Evolutionary conservation across 2,888 invertebrate species (phyloP), one percentile per base, ranked within the genome.

Genomic region (Allophyes oxyacanthae): DNA sequence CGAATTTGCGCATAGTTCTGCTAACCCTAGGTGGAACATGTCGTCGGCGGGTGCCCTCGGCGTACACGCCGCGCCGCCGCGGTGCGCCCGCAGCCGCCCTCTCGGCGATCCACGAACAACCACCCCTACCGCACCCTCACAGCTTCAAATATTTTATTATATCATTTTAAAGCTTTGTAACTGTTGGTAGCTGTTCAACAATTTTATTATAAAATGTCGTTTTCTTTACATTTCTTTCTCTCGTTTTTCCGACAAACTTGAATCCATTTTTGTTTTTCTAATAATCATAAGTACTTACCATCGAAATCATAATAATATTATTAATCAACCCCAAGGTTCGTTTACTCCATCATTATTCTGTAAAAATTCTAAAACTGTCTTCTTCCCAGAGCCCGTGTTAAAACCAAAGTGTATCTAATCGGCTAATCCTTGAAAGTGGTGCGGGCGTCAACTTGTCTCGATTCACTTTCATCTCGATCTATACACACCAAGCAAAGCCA

Each of bases 381-480:
- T 8, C 42, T 13, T 9, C 28, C 6, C 30, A 15, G 30, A 20
- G 34, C 28, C 33, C n/a, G n/a, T 38, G 69, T 70, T 56, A 70
- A 77, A 78, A 73, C 34, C 20, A 28, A 64, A 45, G 32, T 71
- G 64, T 68, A 64, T 75, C 76, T 80, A 32, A 81, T 83, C 82
- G 72, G 77, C 72, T 91, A 92, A 93, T 91, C 91, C 88, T 80
- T 84, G 81, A 84, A 87, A 88, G 85, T 79, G 84, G 82, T 81
- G 77, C 82, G 79, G 86, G 88, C 86, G 87, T 88, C 88, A 84
- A 85, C 82, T 86, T 89, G 88, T 92, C 87, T 87, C 83, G 78
- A 85, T 83, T 87, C 87, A 80, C 92, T 93, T 93, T 93, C 91
- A 92, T 92, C 92, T 92, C 84, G 73, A 82, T 85, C 78, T 84